Evolutionary conservation across 1,140 invertebrate genomes (phyloP), one percentile per base, ranked within the genome.

Genomic region (Heliconius himera): DNA sequence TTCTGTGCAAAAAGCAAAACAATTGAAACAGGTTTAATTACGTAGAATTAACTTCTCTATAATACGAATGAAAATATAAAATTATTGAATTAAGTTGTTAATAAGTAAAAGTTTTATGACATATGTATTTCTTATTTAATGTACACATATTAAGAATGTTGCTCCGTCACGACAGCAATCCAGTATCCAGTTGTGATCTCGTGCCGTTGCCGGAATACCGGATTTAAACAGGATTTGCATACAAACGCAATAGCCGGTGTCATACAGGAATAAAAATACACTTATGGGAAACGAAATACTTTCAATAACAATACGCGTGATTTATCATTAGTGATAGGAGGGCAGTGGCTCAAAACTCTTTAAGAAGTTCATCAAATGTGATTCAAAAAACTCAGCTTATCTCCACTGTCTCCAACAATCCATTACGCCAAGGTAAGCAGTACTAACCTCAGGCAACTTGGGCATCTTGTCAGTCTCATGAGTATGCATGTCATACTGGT

Each of bases 401-500:
- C 54, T n/a, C 22, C 8, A n/a, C n/a, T 22, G 5, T 54, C 20
- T 56, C 54, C n/a, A 51, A 16, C 18, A 18, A 54, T 18, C 16
- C 51, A 18, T 54, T 20, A 54, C 16, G 18, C 13, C 51, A n/a
- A 56, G 54, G 54, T 56, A 11, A n/a, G 9, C 9, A 56, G 54
- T 56, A 83, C 77, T 82, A 75, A 94, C 92, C 95, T 98, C 97
- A 72, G 96, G 96, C 46, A 98, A 94, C 79, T 97, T 96, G 72
- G 97, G 97, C 97, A 98, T 98, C 93, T 95, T 95, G 88, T 95
- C 91, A 8, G 91, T 84, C 70, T 94, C 94, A 78, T 94, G 90
- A 73, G 93, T 66, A 84, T 95, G 96, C 88, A 97, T 96, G 87
- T 97, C 97, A 89, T 97, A 97, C 80, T 98, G 97, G 89, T 97